Evolutionary conservation across 2,888 invertebrate species (phyloP).

Genomic region (Machimus atricapillus): DNA sequence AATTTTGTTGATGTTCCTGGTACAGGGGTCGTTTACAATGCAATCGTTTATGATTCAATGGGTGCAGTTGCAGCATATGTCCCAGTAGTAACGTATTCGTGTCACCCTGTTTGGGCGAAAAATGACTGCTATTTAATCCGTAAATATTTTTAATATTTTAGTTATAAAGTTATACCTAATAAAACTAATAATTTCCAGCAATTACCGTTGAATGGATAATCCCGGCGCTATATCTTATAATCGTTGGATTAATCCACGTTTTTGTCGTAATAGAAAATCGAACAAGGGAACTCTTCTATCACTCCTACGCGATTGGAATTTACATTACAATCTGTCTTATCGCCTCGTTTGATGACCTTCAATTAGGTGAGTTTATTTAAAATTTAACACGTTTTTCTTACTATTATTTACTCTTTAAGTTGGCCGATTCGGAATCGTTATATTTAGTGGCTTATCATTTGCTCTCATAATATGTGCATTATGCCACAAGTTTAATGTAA

Average conservation of each 20-base stretch:
- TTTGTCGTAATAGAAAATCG: not conserved
- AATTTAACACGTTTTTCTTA: too few species aligned
- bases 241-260: not conserved
- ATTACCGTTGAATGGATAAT: not conserved
- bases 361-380: not conserved
- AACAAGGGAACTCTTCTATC: not conserved
- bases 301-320: not conserved
- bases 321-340: not conserved
- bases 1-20: constrained; percentile 32
- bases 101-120: not conserved
- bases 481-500: not conserved
- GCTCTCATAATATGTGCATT: not conserved
- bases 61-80: constrained; percentile 12
- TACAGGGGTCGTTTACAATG: constrained; percentile 36
- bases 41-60: constrained; percentile 1
- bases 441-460: not conserved
- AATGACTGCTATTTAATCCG: constrained; percentile 34
- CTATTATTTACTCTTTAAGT: not conserved
- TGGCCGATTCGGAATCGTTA: not conserved
- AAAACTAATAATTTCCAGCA: not conserved
- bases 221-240: not conserved
- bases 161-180: too few species aligned
- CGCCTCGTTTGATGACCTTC: not conserved
- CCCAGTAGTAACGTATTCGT: constrained; percentile 36
- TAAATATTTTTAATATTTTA: not conserved